A percentile compares a stretch with the other conserved stretches of the same genome.
These are phyloP conservation scores for Protophormia terraenovae DNA, from an alignment of 2,888 invertebrate genomes.

Conservation along the genomic window DNA sequence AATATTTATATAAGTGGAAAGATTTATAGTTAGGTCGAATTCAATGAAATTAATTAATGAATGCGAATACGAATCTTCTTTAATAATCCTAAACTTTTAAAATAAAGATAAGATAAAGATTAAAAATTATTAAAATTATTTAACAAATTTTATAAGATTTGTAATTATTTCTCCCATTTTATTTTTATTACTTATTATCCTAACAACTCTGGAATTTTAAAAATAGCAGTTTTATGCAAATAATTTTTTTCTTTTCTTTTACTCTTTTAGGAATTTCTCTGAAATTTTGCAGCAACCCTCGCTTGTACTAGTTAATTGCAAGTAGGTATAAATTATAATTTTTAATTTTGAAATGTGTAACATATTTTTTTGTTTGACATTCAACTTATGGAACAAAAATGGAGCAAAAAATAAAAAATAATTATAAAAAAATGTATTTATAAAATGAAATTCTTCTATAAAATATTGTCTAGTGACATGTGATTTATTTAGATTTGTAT, in stretches of 20 bases:
- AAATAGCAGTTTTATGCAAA: too few relatives aligned
- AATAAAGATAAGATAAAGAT: not conserved
- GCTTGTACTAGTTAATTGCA: conserved; percentile 1
- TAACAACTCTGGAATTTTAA: too few relatives aligned
- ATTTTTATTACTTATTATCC: too few relatives aligned
- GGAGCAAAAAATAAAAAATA: not conserved
- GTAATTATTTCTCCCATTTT: not conserved
- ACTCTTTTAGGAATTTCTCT: too few relatives aligned
- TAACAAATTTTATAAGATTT: not conserved
- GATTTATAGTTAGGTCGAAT: not conserved
- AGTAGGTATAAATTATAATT: conserved; percentile 47
- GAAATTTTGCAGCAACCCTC: not conserved
- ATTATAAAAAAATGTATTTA: not conserved
- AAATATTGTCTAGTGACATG: conserved; percentile 45
- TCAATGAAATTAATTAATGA: too few relatives aligned
- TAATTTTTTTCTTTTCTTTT: too few relatives aligned
- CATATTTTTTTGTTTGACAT: conserved; percentile 39
- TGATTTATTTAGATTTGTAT: conserved; percentile 25
- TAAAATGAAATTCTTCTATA: conserved; percentile 45
- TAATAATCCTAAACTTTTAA: too few relatives aligned
- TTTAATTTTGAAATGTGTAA: conserved; percentile 33
- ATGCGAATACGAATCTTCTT: too few relatives aligned
- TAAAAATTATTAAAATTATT: too few relatives aligned
- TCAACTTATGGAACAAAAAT: conserved; percentile 5
- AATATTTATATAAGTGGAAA: not conserved